Evolutionary conservation across 1,140 invertebrate genomes (phyloP), one percentile per base, ranked within the genome.

Genomic region (Alviniconcha marisindica): DNA sequence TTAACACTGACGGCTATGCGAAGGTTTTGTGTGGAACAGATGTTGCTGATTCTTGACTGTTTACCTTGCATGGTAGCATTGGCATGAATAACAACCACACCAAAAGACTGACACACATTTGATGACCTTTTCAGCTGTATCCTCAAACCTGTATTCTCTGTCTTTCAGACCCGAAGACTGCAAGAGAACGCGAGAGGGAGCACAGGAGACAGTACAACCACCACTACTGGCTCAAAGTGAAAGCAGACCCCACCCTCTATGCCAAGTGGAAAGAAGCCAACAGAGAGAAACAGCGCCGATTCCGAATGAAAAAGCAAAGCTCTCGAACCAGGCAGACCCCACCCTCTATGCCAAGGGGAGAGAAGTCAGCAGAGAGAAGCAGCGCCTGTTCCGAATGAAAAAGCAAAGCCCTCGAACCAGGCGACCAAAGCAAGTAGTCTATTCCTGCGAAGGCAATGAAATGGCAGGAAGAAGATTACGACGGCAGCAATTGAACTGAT

Each of bases 161-260:
- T 71, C 69, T 71, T 71, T 71, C 69, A 71, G 69, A 71, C 36
- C 12, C 40, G 36, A 31, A 5, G 33, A 7, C 33, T 33, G 2
- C 1, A 40, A 31, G 4, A 33, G 33, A 71, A 36, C 15, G 33
- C 31, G 18, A 18, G 36, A 31, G 36, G 10, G 31, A 71, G 69
- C 33, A 18, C 4, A 33, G 36, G 28, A 71, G 69, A 18, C 31
- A 71, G 69, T 71, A 71, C 69, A 71, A 71, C 36, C 69, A 33
- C 2, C 69, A 33, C 33, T 71, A 71, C 69, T 71, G 69, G 69
- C 69, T 71, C 69, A 71, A 71, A 33, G 14, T 71, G 31, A 71
- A 71, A 33, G 33, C 31, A 15, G 69, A 71, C 36, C 69, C 69
- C 33, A 18, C 21, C 12, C 69, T 36, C 69, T 71, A 71, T 40